Percentiles rank a stretch among this genome's conserved stretches.
Evolutionary conservation across 2,113 vertebrate species (phyloP).

Genomic region (Galeopterus variegatus): DNA sequence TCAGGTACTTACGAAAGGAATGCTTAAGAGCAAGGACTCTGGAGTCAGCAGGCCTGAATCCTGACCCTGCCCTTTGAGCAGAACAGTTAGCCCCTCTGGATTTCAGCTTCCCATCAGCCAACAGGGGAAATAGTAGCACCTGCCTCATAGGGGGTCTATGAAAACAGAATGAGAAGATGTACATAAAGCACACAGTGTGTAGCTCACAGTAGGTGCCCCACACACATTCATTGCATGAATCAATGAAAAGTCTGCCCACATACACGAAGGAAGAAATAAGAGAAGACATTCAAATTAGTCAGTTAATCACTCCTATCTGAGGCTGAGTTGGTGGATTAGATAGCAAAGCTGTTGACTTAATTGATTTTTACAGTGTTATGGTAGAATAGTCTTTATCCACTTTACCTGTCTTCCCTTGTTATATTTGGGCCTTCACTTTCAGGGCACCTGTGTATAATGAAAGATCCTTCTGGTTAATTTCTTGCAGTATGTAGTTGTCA

Average conservation of each 20-base stretch:
- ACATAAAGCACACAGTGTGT: background rate
- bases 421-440: background rate
- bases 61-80: background rate
- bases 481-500: background rate
- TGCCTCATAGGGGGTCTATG: background rate
- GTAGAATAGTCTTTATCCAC: background rate
- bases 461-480: background rate
- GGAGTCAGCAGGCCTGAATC: background rate
- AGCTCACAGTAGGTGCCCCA: background rate
- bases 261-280: background rate
- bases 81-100: background rate
- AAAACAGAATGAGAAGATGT: background rate
- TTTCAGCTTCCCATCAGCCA: background rate
- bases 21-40: background rate
- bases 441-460: background rate
- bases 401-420: background rate
- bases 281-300: background rate
- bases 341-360: background rate
- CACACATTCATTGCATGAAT: background rate
- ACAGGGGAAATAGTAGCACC: background rate
- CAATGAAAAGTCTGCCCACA: background rate
- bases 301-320: background rate
- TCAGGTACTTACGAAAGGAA: background rate
- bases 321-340: background rate
- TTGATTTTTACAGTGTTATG: background rate